Evolutionary conservation across 1,140 invertebrate species (phyloP).

Genomic region (Diabrotica undecimpunctata): DNA sequence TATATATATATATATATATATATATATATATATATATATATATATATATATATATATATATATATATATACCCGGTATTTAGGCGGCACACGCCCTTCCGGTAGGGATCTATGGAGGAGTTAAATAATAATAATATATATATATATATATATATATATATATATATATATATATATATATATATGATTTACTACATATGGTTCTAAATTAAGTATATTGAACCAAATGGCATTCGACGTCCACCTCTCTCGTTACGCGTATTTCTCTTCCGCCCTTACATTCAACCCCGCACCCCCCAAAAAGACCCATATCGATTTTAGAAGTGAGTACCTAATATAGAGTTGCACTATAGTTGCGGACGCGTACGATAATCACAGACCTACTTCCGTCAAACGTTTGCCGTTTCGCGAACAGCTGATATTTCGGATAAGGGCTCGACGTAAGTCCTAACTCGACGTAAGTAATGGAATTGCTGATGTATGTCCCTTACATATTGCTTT

Average conservation of each 20-base stretch:
- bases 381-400: constrained; percentile 11
- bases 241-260: constrained; percentile 28
- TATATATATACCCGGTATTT: no score
- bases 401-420: neutral
- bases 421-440: neutral
- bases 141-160: no score
- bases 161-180: no score
- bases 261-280: constrained; percentile 42
- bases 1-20: no score
- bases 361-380: constrained; percentile 27
- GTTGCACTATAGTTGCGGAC: constrained; percentile 44
- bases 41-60: no score
- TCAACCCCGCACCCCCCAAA: constrained; percentile 36
- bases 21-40: no score
- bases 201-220: neutral
- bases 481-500: constrained; percentile 30
- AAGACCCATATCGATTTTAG: constrained; percentile 47
- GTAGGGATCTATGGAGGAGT: no score
- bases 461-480: constrained; percentile 29
- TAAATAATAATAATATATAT: no score
- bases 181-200: no score
- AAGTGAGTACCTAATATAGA: constrained; percentile 42
- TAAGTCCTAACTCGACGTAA: neutral
- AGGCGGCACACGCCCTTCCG: no score
- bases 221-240: neutral